Evolutionary conservation across 2,113 vertebrate species (phyloP).

Genomic region (Myanophis thanlyinensis): DNA sequence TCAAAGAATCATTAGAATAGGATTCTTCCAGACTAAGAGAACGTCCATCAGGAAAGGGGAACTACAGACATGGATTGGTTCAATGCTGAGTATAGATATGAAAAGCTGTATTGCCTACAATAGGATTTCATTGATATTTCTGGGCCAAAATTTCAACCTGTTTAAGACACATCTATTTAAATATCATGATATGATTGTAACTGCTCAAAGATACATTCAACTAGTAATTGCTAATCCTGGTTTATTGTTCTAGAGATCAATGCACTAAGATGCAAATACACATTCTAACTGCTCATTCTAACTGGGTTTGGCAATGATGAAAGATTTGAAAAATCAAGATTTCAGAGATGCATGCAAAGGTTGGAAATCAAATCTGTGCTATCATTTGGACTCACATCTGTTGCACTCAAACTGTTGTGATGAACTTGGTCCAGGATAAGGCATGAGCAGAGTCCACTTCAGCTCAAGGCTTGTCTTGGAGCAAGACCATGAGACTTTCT

Average conservation of each 20-base stretch:
- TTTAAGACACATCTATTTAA: background rate
- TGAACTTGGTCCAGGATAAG: background rate
- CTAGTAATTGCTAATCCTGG: background rate
- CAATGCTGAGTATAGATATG: background rate
- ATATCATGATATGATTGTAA: background rate
- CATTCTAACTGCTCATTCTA: background rate
- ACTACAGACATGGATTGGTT: background rate
- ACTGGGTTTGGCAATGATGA: background rate
- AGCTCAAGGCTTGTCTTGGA: background rate
- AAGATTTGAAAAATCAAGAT: background rate
- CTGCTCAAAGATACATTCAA: background rate
- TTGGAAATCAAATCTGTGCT: background rate
- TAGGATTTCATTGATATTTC: background rate
- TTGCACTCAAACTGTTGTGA: background rate
- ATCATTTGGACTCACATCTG: background rate
- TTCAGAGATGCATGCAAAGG: background rate
- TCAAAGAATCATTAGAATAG: background rate
- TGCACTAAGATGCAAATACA: background rate
- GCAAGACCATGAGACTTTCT: background rate
- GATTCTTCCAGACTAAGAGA: background rate
- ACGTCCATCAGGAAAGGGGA: background rate
- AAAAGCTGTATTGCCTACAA: background rate
- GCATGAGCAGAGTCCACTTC: background rate
- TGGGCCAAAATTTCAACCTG: background rate
- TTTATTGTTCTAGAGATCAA: background rate